These are phyloP conservation scores for Gambusia affinis DNA, from an alignment of 2,113 vertebrate species.

Conservation along the genomic window DNA sequence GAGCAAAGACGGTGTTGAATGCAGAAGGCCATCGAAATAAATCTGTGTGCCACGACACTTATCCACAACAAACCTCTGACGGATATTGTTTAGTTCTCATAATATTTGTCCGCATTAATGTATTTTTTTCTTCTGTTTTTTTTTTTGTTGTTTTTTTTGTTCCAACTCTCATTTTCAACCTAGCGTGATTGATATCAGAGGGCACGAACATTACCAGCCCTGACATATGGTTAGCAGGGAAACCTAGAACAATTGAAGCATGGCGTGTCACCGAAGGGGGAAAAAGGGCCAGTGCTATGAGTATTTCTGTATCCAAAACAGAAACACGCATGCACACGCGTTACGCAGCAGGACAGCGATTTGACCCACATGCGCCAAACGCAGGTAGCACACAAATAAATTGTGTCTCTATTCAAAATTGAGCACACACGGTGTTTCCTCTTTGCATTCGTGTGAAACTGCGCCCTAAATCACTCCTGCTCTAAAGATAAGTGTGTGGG, in stretches of 20 bases:
- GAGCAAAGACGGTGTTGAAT: background rate
- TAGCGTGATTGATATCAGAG: conserved; percentile 60
- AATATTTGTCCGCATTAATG: conserved; percentile 19
- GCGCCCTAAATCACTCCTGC: conserved; percentile 62
- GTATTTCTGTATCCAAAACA: conserved; percentile 60
- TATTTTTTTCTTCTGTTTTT: background rate
- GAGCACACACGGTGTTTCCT: background rate
- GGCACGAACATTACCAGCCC: conserved; percentile 57
- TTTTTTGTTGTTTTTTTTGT: background rate
- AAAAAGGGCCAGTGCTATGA: conserved; percentile 53
- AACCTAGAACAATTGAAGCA: conserved; percentile 77
- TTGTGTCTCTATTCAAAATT: conserved; percentile 31
- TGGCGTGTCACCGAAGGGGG: conserved; percentile 57
- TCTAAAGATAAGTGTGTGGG: conserved; percentile 64
- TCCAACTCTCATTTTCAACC: conserved; percentile 6
- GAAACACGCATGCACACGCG: conserved; percentile 30
- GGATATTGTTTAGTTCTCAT: conserved; percentile 9
- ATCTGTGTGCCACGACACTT: background rate
- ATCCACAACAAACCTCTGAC: background rate
- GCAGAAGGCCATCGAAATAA: background rate
- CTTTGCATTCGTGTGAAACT: conserved; percentile 61
- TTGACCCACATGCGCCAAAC: conserved; percentile 53
- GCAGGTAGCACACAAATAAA: conserved; percentile 42
- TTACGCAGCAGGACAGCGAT: conserved; percentile 47
- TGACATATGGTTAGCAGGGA: conserved; percentile 81